Evolutionary conservation across 2,797 vertebrate genomes (phyloP).

Genomic region (Merluccius polli): DNA sequence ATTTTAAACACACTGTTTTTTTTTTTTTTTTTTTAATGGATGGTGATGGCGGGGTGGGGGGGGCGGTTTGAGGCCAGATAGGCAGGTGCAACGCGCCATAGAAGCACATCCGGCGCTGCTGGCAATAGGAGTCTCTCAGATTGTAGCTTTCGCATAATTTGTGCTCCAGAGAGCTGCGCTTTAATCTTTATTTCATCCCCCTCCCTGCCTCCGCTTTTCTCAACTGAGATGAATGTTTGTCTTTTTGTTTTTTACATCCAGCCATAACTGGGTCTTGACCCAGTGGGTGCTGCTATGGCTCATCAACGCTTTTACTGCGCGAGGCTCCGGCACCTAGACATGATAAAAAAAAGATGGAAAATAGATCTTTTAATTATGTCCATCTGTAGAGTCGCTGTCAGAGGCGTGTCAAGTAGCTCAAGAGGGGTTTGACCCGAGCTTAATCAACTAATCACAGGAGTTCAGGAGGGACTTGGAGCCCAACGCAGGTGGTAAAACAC

Average conservation of each 20-base stretch:
- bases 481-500: background rate
- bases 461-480: background rate
- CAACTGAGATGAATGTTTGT: slow-evolving; percentile 17
- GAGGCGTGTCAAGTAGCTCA: background rate
- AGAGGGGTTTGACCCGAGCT: slow-evolving; percentile 1
- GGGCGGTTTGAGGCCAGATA: background rate
- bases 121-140: slow-evolving; percentile 39
- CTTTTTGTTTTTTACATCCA: slow-evolving; percentile 29
- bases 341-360: background rate
- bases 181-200: slow-evolving; percentile 18
- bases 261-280: slow-evolving; percentile 37
- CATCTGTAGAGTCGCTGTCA: background rate
- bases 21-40: slow-evolving; percentile 31
- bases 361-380: background rate
- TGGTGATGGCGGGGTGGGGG: slow-evolving; percentile 17
- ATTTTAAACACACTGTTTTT: slow-evolving; percentile 3
- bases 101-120: slow-evolving; percentile 50
- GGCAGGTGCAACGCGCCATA: slow-evolving; percentile 30
- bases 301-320: background rate
- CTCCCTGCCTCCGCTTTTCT: background rate
- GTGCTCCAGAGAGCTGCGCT: slow-evolving; percentile 29
- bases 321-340: background rate
- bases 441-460: background rate
- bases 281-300: background rate
- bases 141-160: slow-evolving; percentile 32